These are phyloP conservation scores for Sussaba pulchella DNA, from an alignment of 2,888 invertebrate genomes.

Conservation along the genomic window DNA sequence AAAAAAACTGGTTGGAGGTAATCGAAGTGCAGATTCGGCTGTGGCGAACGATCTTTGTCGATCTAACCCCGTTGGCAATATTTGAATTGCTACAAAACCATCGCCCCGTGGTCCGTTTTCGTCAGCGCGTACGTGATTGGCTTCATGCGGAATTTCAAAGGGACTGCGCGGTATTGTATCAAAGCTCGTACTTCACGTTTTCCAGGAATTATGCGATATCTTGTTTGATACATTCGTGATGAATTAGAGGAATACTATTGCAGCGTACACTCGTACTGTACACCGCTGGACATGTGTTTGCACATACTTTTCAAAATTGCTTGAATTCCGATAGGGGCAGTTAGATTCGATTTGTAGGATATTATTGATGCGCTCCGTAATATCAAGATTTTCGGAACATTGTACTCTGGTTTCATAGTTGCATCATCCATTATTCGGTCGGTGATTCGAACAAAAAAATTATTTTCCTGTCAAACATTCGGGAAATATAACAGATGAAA, in stretches of 20 bases:
- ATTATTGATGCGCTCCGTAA: background rate
- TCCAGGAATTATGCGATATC: background rate
- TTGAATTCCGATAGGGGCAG: background rate
- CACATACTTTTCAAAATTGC: background rate
- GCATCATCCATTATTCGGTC: no score
- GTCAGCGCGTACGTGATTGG: background rate
- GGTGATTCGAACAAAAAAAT: no score
- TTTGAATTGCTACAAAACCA: no score
- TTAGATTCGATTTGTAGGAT: background rate
- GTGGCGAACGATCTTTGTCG: background rate
- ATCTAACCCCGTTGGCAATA: background rate
- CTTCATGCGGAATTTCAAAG: background rate
- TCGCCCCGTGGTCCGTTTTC: background rate
- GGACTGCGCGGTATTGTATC: background rate
- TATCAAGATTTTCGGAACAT: background rate
- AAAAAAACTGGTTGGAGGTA: background rate
- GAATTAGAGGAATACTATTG: background rate
- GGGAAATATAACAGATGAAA: no score
- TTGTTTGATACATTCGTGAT: background rate
- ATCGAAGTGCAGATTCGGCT: background rate
- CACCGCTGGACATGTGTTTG: background rate
- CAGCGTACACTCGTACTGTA: no score
- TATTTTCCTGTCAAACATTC: no score
- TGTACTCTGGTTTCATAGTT: no score
- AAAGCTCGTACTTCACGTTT: background rate